Percentiles rank a stretch among this genome's conserved stretches.
phyloP scores from a whole-genome alignment of 2,113 vertebrate species.

The Cathartes aura region DNA sequence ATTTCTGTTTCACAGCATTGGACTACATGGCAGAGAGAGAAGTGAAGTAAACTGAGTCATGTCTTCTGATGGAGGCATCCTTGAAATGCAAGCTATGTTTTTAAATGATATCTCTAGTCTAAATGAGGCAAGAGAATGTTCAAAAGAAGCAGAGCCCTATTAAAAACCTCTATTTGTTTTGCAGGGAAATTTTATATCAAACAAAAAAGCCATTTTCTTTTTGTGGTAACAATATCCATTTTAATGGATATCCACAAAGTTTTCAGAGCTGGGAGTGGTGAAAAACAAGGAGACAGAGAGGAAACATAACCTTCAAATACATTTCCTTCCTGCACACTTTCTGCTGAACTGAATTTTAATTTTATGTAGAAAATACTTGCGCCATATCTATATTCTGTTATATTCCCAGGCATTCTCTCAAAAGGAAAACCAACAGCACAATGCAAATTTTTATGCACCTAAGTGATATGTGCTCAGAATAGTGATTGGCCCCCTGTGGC shows the following conservation, averaged over 20 bases:
- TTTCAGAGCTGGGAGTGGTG: not conserved
- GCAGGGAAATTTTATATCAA: not conserved
- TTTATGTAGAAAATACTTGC: not conserved
- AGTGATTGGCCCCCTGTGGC: conserved; percentile 62
- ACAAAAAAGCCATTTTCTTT: not conserved
- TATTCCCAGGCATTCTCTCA: conserved; percentile 57
- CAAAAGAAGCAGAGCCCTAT: not conserved
- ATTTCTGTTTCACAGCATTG: not conserved
- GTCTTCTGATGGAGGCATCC: not conserved
- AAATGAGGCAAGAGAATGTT: not conserved
- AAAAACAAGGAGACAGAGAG: not conserved
- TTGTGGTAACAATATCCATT: not conserved
- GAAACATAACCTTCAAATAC: not conserved
- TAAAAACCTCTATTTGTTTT: not conserved
- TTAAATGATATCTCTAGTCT: not conserved
- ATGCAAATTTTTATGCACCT: conserved; percentile 78
- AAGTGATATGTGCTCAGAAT: conserved; percentile 77
- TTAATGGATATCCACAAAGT: too few relatives aligned
- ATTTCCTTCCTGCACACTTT: not conserved
- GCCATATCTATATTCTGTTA: conserved; percentile 49
- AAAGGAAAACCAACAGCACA: conserved; percentile 62
- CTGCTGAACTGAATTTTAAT: not conserved
- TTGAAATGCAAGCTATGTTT: not conserved
- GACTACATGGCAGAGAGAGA: not conserved
- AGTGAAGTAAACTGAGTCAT: not conserved